Base-by-base conservation (phyloP, 2,797 vertebrate species). In the Lithobates sylvaticus region DNA sequence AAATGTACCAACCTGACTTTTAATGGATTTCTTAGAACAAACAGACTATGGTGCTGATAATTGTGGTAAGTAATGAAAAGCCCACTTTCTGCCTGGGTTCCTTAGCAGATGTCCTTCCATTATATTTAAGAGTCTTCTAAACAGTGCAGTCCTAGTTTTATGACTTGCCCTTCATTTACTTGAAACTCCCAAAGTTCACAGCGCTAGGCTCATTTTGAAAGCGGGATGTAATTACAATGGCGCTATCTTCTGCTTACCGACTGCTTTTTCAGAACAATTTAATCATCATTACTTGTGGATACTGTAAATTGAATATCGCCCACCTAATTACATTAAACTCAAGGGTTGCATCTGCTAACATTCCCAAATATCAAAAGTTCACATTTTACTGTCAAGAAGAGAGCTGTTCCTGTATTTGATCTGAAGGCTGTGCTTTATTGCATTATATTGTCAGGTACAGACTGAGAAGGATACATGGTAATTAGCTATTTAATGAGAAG, bases 241-340 rank as follows among this genome's bases (percentile, higher is more conserved):
- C 92, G 92, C 93, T 94, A 94, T 90, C 93, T 94, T 94, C 91
- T 94, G 94, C 95, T 95, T 95, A 95, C 94, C 93, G 94, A 93
- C 93, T 91, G 95, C 94, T 94, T 95, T 95, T 95, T 92, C 89
- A 90, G 91, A 93, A 91, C 92, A 91, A 91, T 92, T 93, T 95
- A 95, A 95, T 95, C 94, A 94, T 95, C 94, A 93, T 95, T 95
- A 95, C 94, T 95, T 91, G 93, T 91, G 93, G 93, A 95, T 95
- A 95, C 94, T 95, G 95, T 95, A 95, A 95, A 95, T 95, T 95
- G 94, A 94, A 94, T 94, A 94, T 94, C 93, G 91, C 90, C 91
- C 93, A 89, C 93, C 94, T 94, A 94, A 95, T 95, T 94, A 92
- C 94, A 93, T 95, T 94, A 94, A 93, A 93, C 92, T 94, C 90